Conservation (phyloP, 2,888 invertebrate species). For the Tipula helvola region DNA sequence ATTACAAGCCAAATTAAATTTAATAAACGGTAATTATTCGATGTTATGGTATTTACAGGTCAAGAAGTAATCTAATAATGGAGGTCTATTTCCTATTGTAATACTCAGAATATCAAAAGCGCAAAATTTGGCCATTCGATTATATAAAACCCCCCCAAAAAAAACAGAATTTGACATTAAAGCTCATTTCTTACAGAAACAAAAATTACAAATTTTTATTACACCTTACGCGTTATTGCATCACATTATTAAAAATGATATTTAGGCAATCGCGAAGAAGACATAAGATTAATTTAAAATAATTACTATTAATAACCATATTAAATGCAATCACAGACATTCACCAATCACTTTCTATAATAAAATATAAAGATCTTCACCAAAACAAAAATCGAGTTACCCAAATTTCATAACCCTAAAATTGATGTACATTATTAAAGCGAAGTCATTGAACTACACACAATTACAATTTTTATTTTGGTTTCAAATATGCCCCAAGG, state of each 20-base stretch:
- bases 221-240: neutral
- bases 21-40: too few species aligned
- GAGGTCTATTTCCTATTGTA: too few species aligned
- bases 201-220: neutral
- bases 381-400: neutral
- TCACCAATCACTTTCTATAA: neutral
- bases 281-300: neutral
- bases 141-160: neutral
- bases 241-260: neutral
- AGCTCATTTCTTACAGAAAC: neutral
- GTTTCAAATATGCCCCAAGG: neutral
- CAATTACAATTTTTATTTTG: neutral
- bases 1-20: too few species aligned
- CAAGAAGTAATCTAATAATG: too few species aligned
- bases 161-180: neutral
- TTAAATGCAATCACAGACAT: neutral
- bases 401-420: neutral
- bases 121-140: neutral
- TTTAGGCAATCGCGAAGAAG: neutral
- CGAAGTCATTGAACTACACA: neutral
- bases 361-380: neutral
- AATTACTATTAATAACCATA: neutral
- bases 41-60: too few species aligned
- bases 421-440: neutral
- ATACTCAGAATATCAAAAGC: too few species aligned